Percentiles rank a stretch among this genome's conserved stretches.
These are phyloP conservation scores for Drosophila nebulosa DNA, from an alignment of 1,140 invertebrate genomes.

Conservation along the genomic window DNA sequence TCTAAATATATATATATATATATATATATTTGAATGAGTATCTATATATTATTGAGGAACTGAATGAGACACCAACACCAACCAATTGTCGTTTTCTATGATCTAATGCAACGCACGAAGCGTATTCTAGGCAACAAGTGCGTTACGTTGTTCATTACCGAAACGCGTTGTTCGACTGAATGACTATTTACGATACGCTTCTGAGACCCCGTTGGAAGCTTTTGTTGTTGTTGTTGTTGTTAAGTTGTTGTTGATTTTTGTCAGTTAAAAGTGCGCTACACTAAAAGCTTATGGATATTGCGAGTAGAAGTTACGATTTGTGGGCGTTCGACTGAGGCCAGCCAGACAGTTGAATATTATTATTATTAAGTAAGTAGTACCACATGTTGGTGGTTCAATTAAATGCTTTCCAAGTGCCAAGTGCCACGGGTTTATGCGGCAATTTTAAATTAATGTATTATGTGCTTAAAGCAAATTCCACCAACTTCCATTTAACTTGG, in stretches of 20 bases:
- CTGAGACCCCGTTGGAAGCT: constrained; percentile 38
- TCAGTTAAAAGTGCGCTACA: constrained; percentile 48
- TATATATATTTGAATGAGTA: constrained; percentile 18
- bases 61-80: neutral
- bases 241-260: constrained; percentile 11
- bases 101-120: constrained; percentile 57
- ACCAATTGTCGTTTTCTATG: constrained; percentile 36
- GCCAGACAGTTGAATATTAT: constrained; percentile 26
- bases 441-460: neutral
- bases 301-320: constrained; percentile 10
- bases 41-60: neutral
- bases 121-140: constrained; percentile 46
- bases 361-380: constrained; percentile 24
- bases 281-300: constrained; percentile 38
- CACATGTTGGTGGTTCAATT: constrained; percentile 29
- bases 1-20: neutral
- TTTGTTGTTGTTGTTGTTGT: constrained; percentile 36
- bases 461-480: neutral
- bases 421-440: constrained; percentile 16
- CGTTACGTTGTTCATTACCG: constrained; percentile 70
- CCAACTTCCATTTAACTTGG: neutral
- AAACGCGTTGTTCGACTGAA: constrained; percentile 58
- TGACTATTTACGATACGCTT: constrained; percentile 65
- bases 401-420: constrained; percentile 6
- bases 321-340: constrained; percentile 61